Percentiles rank a stretch among this genome's conserved stretches.
Evolutionary conservation across 2,797 vertebrate species (phyloP).

Genomic region (Gastrophryne carolinensis): DNA sequence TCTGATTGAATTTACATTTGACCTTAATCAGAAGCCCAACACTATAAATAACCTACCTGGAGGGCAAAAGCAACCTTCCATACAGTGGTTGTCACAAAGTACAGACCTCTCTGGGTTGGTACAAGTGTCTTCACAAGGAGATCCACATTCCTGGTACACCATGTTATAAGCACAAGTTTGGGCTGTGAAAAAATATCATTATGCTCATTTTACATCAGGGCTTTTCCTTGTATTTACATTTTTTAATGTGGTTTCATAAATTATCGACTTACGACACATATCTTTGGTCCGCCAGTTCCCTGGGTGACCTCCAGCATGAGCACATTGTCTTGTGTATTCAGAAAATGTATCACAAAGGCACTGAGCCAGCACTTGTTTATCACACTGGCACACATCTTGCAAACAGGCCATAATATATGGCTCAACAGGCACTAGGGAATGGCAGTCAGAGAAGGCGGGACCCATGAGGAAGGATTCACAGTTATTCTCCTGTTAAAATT

Average conservation of each 20-base stretch:
- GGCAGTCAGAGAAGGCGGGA: constrained; percentile 70
- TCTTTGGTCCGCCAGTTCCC: constrained; percentile 73
- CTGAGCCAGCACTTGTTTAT: constrained; percentile 8
- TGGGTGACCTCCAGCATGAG: constrained; percentile 81
- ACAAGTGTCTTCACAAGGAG: constrained; percentile 69
- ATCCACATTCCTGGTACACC: constrained; percentile 69
- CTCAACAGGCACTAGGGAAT: constrained; percentile 64
- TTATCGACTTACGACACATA: constrained; percentile 77
- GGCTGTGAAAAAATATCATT: constrained; percentile 57
- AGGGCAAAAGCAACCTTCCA: constrained; percentile 73
- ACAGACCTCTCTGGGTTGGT: constrained; percentile 66
- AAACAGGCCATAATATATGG: constrained; percentile 77
- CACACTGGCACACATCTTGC: constrained; percentile 78
- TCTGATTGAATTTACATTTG: too few species aligned
- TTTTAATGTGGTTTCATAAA: not conserved
- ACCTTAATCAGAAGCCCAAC: too few species aligned
- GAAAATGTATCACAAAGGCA: constrained; percentile 83
- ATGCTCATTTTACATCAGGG: too few species aligned
- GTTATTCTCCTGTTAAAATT: constrained; percentile 50
- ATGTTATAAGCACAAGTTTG: constrained; percentile 66
- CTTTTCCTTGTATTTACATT: too few species aligned
- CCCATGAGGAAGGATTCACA: constrained; percentile 74
- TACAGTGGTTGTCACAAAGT: constrained; percentile 73
- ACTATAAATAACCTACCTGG: constrained; percentile 56
- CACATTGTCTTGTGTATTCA: constrained; percentile 85